A percentile compares a stretch with the other conserved stretches of the same genome.
Conservation (phyloP, 1,140 invertebrate species). For the Dufourea novaeangliae region DNA sequence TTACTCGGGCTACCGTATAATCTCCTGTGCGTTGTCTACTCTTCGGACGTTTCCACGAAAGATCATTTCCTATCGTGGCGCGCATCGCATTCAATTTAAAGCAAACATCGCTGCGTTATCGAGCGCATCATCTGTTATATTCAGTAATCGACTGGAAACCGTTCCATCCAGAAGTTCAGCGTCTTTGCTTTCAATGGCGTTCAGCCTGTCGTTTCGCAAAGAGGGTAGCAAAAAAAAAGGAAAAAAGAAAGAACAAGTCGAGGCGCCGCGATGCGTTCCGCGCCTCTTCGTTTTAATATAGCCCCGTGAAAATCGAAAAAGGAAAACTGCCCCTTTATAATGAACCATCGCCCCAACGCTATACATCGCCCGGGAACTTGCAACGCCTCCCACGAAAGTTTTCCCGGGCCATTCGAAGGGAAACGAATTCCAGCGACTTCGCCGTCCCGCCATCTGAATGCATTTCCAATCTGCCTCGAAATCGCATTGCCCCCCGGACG, state of each 20-base stretch:
- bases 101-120: neutral
- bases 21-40: too few relatives aligned
- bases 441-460: slow-evolving; percentile 40
- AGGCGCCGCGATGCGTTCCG: neutral
- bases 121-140: slow-evolving; percentile 18
- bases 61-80: neutral
- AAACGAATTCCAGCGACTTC: slow-evolving; percentile 49
- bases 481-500: slow-evolving; percentile 45
- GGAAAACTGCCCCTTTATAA: slow-evolving; percentile 19
- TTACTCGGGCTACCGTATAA: too few relatives aligned
- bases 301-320: slow-evolving; percentile 19
- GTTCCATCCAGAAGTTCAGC: slow-evolving; percentile 4
- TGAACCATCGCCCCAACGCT: slow-evolving; percentile 38
- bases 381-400: slow-evolving; percentile 42
- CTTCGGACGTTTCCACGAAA: neutral
- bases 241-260: too few relatives aligned
- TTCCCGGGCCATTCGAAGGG: slow-evolving; percentile 19
- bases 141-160: slow-evolving; percentile 32
- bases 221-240: neutral
- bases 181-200: slow-evolving; percentile 4
- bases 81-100: neutral
- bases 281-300: slow-evolving; percentile 22
- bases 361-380: slow-evolving; percentile 46
- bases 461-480: slow-evolving; percentile 49
- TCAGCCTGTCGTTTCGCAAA: neutral